Evolutionary conservation across 2,888 invertebrate species (phyloP).

Genomic region (Dasypolia templi): DNA sequence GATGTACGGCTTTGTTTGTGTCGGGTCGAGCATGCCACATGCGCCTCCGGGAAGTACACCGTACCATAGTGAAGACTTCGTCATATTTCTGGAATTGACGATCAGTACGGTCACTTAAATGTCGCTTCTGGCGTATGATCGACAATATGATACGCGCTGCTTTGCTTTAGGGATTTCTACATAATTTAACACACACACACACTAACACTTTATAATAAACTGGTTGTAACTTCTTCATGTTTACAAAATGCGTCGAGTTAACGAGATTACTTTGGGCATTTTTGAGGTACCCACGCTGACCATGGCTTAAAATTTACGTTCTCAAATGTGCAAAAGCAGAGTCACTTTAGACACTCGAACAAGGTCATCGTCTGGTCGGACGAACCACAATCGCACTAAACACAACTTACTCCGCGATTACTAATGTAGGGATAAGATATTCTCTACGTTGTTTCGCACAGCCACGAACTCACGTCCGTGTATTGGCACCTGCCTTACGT

Average conservation of each 20-base stretch:
- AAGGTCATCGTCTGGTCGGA: background rate
- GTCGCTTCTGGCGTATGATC: background rate
- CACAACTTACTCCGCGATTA: background rate
- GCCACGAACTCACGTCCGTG: background rate
- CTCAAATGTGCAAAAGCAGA: background rate
- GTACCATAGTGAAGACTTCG: conserved; percentile 95
- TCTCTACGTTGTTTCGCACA: background rate
- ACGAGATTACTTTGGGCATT: background rate
- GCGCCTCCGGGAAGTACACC: conserved; percentile 97
- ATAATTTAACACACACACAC: background rate
- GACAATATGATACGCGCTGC: background rate
- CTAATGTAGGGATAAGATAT: background rate
- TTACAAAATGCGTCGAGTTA: background rate
- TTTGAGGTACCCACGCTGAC: background rate
- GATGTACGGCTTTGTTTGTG: conserved; percentile 94
- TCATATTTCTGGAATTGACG: conserved; percentile 82
- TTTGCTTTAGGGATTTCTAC: background rate
- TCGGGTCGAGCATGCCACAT: conserved; percentile 98
- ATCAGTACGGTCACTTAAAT: conserved; percentile 14
- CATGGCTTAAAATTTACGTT: background rate
- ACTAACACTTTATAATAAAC: background rate
- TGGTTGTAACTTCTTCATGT: background rate
- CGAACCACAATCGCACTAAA: background rate
- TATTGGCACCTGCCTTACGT: background rate
- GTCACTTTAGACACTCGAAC: background rate